A percentile compares a stretch with the other conserved stretches of the same genome.
Conservation (phyloP, 2,797 vertebrate species). For the Microcaecilia unicolor region DNA sequence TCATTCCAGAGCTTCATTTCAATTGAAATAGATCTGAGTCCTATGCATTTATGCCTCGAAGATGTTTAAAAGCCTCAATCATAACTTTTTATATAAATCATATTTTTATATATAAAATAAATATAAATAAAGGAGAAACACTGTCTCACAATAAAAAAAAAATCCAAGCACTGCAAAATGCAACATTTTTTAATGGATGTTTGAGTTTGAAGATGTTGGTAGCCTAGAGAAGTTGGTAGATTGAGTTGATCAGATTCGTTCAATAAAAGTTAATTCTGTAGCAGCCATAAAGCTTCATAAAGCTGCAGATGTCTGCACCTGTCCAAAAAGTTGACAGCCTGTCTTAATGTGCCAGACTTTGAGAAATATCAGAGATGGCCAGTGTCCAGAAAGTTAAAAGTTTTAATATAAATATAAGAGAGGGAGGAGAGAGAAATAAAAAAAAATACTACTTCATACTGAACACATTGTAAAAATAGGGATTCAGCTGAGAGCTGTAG, state of each 20-base stretch:
- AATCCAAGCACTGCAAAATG: not conserved
- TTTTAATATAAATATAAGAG: not conserved
- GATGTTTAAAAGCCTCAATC: too few species aligned
- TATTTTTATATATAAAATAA: too few species aligned
- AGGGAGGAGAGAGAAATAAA: conserved; percentile 1
- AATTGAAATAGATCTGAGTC: too few species aligned
- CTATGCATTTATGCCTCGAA: too few species aligned
- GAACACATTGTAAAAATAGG: too few species aligned
- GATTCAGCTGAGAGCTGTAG: too few species aligned
- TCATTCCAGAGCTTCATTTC: too few species aligned
- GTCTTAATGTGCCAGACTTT: not conserved
- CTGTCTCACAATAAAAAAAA: not conserved
- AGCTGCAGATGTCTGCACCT: not conserved
- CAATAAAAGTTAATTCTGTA: not conserved
- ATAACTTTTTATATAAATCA: too few species aligned
- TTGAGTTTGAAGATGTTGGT: not conserved
- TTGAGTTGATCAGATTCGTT: not conserved
- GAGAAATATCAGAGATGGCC: not conserved
- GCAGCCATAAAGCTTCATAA: not conserved
- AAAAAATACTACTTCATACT: not conserved
- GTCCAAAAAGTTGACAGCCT: not conserved
- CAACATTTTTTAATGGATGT: not conserved
- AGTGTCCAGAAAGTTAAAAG: not conserved
- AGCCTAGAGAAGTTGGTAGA: conserved; percentile 4
- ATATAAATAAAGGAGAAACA: not conserved